These are phyloP conservation scores for Rallus limicola DNA, from an alignment of 2,113 vertebrate species.

Conservation along the genomic window DNA sequence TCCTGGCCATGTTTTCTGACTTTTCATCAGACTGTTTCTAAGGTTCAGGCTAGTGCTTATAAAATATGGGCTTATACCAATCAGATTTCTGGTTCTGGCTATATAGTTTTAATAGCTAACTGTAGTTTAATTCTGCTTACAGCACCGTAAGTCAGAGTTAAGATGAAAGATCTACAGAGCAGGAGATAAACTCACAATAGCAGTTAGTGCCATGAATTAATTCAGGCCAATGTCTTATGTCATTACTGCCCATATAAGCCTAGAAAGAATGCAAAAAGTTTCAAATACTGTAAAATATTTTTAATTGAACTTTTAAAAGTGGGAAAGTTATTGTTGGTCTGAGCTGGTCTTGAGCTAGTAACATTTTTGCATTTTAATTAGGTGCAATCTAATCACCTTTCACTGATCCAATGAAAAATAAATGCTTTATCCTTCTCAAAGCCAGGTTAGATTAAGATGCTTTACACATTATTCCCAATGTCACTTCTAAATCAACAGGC, in stretches of 20 bases:
- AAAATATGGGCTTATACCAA: not conserved
- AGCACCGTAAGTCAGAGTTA: not conserved
- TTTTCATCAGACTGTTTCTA: not conserved
- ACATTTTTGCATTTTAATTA: conserved; percentile 63
- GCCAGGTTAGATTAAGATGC: not conserved
- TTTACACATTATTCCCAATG: not conserved
- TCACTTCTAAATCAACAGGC: not conserved
- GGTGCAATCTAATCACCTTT: conserved; percentile 60
- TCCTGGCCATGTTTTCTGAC: not conserved
- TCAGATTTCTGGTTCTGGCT: not conserved
- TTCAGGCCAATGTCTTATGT: not conserved
- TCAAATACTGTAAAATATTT: conserved; percentile 19
- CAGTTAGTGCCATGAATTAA: not conserved
- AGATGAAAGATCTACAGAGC: not conserved
- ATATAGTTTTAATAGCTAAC: not conserved
- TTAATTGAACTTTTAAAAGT: not conserved
- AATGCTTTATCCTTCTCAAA: conserved; percentile 6
- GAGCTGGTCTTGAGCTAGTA: not conserved
- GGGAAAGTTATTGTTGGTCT: conserved; percentile 2
- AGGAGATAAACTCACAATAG: not conserved
- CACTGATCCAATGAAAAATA: not conserved
- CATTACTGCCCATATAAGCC: not conserved
- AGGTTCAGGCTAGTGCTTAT: not conserved
- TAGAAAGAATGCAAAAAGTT: not conserved
- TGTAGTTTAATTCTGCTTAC: not conserved